Percentiles rank a stretch among this genome's conserved stretches.
Conservation (phyloP, 2,113 vertebrate species). For the Nymphicus hollandicus region DNA sequence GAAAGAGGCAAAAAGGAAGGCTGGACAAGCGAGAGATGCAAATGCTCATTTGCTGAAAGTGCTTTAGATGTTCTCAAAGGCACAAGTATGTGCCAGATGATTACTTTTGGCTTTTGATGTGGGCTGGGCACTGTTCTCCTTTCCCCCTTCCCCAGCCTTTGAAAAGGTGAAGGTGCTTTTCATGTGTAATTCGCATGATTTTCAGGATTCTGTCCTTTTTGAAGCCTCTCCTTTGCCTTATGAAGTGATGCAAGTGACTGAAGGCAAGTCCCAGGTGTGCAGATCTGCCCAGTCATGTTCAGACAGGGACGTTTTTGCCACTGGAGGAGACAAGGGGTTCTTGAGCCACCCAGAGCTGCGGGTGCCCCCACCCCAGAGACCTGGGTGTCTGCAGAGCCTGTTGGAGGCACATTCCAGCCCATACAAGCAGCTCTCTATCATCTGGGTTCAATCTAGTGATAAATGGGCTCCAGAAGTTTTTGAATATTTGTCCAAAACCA, state of each 20-base stretch:
- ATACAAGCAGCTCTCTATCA: not conserved
- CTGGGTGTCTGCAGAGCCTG: not conserved
- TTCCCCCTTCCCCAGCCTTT: not conserved
- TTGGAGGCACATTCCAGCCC: slow-evolving; percentile 45
- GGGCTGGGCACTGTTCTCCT: not conserved
- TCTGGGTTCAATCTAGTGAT: slow-evolving; percentile 49
- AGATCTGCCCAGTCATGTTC: rapidly evolving
- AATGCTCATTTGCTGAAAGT: not conserved
- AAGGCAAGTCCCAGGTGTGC: not conserved
- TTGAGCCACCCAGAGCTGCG: rapidly evolving
- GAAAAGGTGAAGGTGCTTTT: not conserved
- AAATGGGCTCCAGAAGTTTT: slow-evolving; percentile 58
- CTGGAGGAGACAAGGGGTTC: rapidly evolving
- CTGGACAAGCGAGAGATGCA: not conserved
- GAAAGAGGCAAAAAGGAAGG: not conserved
- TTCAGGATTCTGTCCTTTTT: not conserved
- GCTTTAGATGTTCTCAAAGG: not conserved
- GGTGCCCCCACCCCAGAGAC: rapidly evolving
- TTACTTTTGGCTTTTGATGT: not conserved
- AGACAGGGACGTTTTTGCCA: rapidly evolving
- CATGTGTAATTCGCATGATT: rapidly evolving
- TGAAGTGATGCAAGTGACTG: not conserved
- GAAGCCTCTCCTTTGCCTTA: not conserved
- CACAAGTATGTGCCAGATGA: not conserved
- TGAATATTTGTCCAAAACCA: slow-evolving; percentile 48